These are phyloP conservation scores for Megaceryle maxima DNA, from an alignment of 2,113 vertebrate species.

Conservation along the genomic window DNA sequence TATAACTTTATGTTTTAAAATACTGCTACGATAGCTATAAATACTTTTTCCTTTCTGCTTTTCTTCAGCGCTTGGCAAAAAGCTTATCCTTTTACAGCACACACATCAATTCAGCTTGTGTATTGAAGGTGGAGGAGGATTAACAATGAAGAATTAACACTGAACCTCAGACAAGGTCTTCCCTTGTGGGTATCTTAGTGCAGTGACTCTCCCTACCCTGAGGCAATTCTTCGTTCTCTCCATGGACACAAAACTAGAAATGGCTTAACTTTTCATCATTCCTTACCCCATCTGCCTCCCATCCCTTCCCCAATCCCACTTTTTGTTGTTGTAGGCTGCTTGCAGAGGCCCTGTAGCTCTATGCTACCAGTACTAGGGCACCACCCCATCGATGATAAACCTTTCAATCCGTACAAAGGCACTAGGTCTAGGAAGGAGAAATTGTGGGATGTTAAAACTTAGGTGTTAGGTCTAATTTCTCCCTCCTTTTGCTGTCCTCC, in stretches of 20 bases:
- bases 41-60: neutral
- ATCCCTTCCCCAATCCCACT: neutral
- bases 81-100: neutral
- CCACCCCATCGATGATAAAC: neutral
- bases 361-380: neutral
- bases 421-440: neutral
- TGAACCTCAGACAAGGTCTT: neutral
- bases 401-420: neutral
- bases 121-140: neutral
- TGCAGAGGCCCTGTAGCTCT: neutral
- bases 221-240: neutral
- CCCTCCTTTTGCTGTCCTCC: neutral
- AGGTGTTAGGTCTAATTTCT: neutral
- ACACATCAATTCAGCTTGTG: neutral
- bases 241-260: neutral
- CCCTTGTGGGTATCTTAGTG: neutral
- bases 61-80: neutral
- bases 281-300: neutral
- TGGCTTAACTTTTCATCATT: neutral
- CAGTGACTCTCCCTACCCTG: neutral
- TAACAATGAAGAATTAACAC: neutral
- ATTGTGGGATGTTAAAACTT: neutral
- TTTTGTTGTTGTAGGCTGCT: neutral
- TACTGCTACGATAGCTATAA: neutral
- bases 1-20: neutral